phyloP scores from a whole-genome alignment of 1,140 invertebrate species.

The Paramacrobiotus metropolitanus region DNA sequence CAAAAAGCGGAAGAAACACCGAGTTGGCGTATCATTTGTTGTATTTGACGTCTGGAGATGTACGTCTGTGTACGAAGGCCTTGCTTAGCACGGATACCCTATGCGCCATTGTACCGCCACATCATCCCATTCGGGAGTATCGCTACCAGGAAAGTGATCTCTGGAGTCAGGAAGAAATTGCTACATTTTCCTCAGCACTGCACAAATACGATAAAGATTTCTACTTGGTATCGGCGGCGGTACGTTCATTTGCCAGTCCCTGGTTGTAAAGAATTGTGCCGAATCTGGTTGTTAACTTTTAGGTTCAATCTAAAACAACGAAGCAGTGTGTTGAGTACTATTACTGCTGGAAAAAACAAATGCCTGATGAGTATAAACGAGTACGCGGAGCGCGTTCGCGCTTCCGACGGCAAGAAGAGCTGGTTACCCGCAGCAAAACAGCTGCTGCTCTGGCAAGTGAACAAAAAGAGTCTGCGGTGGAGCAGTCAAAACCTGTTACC shows the following conservation, averaged over 20 bases:
- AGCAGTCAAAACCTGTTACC: constrained; percentile 21
- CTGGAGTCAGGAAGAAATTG: constrained; percentile 66
- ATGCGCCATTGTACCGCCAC: constrained; percentile 12
- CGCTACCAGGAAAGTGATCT: constrained; percentile 34
- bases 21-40: constrained; percentile 18
- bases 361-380: not conserved
- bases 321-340: constrained; percentile 94
- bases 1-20: constrained; percentile 20
- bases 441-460: too few species aligned
- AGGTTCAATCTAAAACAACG: constrained; percentile 60
- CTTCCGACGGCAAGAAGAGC: constrained; percentile 58
- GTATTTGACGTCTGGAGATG: constrained; percentile 38
- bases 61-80: constrained; percentile 43
- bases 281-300: constrained; percentile 15
- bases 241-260: constrained; percentile 23
- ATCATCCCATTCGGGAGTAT: constrained; percentile 4
- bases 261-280: too few species aligned
- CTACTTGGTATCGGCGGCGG: constrained; percentile 54
- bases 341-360: constrained; percentile 80
- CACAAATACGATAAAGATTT: constrained; percentile 84
- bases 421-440: constrained; percentile 33
- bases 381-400: not conserved
- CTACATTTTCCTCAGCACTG: constrained; percentile 60
- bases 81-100: constrained; percentile 28
- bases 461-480: constrained; percentile 22